Base-by-base conservation (phyloP, 1,140 invertebrate genomes). In the Nasonia giraulti region DNA sequence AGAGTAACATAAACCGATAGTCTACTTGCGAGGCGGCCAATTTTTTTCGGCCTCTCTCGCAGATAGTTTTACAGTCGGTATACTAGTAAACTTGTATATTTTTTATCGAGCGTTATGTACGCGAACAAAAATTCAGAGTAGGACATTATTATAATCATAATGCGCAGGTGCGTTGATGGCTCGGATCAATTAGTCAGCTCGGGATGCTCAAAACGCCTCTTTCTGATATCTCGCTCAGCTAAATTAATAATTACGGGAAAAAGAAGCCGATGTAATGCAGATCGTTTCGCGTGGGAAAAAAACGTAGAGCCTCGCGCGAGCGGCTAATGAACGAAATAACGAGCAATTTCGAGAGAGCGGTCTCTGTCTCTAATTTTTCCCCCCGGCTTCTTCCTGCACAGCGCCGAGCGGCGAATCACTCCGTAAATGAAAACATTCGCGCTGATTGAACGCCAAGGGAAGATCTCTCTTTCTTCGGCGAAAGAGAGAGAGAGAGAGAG, bases 391-490 rank as follows among this genome's bases (percentile, higher is more conserved):
- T 8, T 47, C 31, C n/a, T 11, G 33, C 27, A 27, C 27, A 27
- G 27, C 33, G 33, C 44, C 47, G 27, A 40, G 78, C 69, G 75
- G 20, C 80, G 76, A 85, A 82, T 85, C 80, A 82, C 17, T 79
- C 68, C 80, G 85, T 83, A 86, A 86, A 86, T 86, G 85, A 86
- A 86, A 86, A 82, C 85, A 86, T 86, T 76, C 66, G 69, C 75
- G 37, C 85, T 86, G 85, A 86, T 86, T 86, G 80, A 86, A 86
- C 80, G 74, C 14, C 40, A 17, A 23, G 47, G 14, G 31, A 44
- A 27, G 37, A 76, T 80, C 47, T 80, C 62, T 75, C 33, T 76
- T 47, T 83, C 17, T 82, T 50, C 69, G 50, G 40, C 40, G 8
- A 55, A 14, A 55, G 50, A 55, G 11, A 55, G 37, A 85, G 62